Conservation (phyloP, 1,140 invertebrate genomes). For the Lucilia sericata region DNA sequence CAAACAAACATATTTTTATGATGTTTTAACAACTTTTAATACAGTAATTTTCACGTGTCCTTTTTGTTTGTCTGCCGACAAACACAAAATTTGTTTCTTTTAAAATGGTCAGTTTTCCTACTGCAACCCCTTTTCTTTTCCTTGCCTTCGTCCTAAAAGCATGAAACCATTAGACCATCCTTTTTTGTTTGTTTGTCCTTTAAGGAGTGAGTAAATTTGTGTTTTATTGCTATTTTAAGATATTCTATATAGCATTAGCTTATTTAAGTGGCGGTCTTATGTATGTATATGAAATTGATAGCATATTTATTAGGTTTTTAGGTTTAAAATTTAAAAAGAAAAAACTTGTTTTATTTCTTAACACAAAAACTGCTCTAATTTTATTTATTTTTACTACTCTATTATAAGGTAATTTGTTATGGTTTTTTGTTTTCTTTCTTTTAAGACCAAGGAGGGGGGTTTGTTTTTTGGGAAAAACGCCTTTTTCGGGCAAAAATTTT, state of each 20-base stretch:
- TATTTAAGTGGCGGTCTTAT: not conserved
- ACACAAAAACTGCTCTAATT: not conserved
- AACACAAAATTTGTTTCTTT: conserved; percentile 30
- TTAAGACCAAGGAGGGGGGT: not conserved
- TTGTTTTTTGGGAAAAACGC: not conserved
- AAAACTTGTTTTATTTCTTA: conserved; percentile 22
- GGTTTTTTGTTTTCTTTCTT: not conserved
- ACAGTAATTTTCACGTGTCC: conserved; percentile 62
- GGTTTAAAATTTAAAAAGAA: not conserved
- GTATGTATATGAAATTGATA: conserved; percentile 1
- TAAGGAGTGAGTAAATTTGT: conserved; percentile 7
- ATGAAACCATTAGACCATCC: not conserved
- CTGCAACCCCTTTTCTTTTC: not conserved
- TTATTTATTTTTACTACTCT: conserved; percentile 32
- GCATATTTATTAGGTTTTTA: conserved; percentile 18
- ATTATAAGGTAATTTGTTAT: conserved; percentile 38
- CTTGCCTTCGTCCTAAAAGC: not conserved
- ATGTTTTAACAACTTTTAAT: conserved; percentile 66
- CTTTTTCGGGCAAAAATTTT: not conserved
- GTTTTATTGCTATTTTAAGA: conserved; percentile 21
- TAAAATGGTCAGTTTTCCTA: not conserved
- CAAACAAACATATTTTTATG: not conserved
- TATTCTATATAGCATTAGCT: not conserved
- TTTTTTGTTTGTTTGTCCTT: not conserved
- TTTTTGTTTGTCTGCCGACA: not conserved